phyloP scores from a whole-genome alignment of 2,113 vertebrate genomes.

The Meleagris gallopavo region DNA sequence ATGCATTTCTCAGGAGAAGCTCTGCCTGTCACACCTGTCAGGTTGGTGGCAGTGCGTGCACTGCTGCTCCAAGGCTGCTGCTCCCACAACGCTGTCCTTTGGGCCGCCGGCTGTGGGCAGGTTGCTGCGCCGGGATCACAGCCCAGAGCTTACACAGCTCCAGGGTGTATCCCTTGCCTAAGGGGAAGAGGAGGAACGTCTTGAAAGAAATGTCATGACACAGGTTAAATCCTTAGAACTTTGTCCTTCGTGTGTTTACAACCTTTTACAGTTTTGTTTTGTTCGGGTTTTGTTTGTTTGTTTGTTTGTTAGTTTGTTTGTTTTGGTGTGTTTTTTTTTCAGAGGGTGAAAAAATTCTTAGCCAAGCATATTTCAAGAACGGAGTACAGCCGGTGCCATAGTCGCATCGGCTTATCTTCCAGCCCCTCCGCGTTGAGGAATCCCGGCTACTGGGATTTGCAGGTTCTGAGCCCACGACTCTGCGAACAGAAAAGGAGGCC shows the following conservation, averaged over 20 bases:
- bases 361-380: neutral
- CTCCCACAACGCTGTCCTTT: neutral
- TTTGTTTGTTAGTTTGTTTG: no score
- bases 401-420: neutral
- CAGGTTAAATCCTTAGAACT: neutral
- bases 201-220: neutral
- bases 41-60: neutral
- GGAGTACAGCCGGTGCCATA: neutral
- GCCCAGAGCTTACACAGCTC: no score
- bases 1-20: neutral
- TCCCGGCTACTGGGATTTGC: neutral
- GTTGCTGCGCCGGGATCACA: neutral
- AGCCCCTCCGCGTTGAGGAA: neutral
- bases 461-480: rapidly evolving
- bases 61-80: neutral
- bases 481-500: rapidly evolving
- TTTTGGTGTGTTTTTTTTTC: no score
- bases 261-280: neutral
- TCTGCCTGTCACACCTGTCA: neutral
- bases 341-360: rapidly evolving
- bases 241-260: neutral
- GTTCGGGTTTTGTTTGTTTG: neutral
- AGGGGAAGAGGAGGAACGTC: neutral
- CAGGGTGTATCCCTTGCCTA: neutral
- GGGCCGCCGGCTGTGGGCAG: neutral